Evolutionary conservation across 1,140 invertebrate species (phyloP), one percentile per base, ranked within the genome.

Genomic region (Laupala kohalensis): DNA sequence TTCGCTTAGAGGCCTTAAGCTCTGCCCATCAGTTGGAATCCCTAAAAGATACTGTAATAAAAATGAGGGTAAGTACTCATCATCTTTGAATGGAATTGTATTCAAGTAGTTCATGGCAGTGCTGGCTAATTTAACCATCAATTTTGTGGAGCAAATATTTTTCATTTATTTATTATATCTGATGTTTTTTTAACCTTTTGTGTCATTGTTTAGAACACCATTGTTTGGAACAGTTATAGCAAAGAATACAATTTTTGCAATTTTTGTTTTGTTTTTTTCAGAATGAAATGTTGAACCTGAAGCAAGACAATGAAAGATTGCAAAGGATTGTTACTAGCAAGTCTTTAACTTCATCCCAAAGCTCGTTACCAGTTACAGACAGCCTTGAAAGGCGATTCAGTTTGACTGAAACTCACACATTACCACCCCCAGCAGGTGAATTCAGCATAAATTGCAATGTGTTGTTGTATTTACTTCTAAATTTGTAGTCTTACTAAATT

Each of bases 1-100:
- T 98, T 70, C 85, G 95, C 74, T 82, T 99, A 28, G 97, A 99
- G 81, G 96, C 97, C 3, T 81, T 99, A 13, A 96, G 94, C 74
- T 97, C 95, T 0, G 95, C 96, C 4, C 96, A 98, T 83, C 96
- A 99, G 81, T 83, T 98, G 53, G 96, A 98, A 81, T 96, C 94
- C 73, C 84, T 98, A 1, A 95, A 96, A 79, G 96, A 98, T 78
- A 96, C 93, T 62, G 93, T 98, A 77, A 95, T 91, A 77, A 96
- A 95, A 82, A 96, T 98, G 94, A 91, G 93, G 82, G 91, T 94
- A 82, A 81, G 83, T 81, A 69, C 30, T 19, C 25, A n/a, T n/a
- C n/a, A n/a, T n/a, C n/a, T n/a, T n/a, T n/a, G n/a, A n/a, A n/a
- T n/a, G n/a, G n/a, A n/a, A n/a, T n/a, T n/a, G n/a, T n/a, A n/a